Evolutionary conservation across 2,113 vertebrate species (phyloP).

Genomic region (Periophthalmodon schlosseri): DNA sequence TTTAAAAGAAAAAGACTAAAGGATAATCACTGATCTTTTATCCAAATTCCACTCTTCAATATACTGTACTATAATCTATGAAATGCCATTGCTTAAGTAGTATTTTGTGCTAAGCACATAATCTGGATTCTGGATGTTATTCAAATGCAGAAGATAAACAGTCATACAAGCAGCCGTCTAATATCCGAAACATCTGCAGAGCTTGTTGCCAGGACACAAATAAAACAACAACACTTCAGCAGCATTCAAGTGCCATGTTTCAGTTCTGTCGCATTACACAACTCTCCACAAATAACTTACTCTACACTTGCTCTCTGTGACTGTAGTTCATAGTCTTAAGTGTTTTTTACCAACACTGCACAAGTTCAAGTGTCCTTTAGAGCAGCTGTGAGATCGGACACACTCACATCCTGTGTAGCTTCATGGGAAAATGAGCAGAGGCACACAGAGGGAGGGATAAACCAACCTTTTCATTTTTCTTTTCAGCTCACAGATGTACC

Average conservation of each 20-base stretch:
- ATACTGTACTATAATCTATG: neutral
- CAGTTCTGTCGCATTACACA: slow-evolving; percentile 51
- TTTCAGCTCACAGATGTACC: neutral
- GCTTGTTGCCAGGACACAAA: slow-evolving; percentile 61
- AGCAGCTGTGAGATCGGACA: slow-evolving; percentile 49
- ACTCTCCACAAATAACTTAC: slow-evolving; percentile 15
- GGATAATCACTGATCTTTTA: neutral
- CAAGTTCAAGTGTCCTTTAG: slow-evolving; percentile 40
- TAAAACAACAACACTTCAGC: slow-evolving; percentile 56
- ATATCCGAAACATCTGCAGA: slow-evolving; percentile 25
- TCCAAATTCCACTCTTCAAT: slow-evolving; percentile 6
- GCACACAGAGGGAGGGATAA: neutral
- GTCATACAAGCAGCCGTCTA: slow-evolving; percentile 17
- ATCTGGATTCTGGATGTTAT: slow-evolving; percentile 19
- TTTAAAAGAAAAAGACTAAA: slow-evolving; percentile 18
- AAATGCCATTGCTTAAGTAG: slow-evolving; percentile 2
- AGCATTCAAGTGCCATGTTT: slow-evolving; percentile 26
- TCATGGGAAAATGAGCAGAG: slow-evolving; percentile 42
- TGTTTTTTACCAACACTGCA: slow-evolving; percentile 20
- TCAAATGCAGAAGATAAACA: slow-evolving; percentile 30
- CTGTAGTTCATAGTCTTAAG: too few species aligned
- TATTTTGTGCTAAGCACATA: slow-evolving; percentile 46
- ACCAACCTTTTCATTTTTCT: neutral
- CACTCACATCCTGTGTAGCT: slow-evolving; percentile 61
- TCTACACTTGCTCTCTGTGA: too few species aligned